Evolutionary conservation across 1,140 invertebrate genomes (phyloP), one percentile per base, ranked within the genome.

Genomic region (Lasioglossum baleicum): DNA sequence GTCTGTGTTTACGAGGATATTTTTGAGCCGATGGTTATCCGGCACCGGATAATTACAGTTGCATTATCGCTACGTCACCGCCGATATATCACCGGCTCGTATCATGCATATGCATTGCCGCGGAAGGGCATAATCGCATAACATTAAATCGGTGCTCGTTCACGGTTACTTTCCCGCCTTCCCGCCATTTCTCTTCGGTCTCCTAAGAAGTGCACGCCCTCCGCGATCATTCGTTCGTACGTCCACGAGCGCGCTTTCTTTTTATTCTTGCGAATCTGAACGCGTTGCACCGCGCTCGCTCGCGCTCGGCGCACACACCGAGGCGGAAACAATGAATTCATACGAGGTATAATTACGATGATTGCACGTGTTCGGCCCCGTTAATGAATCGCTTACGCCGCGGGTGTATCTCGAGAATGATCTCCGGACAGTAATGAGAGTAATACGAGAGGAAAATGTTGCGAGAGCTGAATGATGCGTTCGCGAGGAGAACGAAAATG

Each of bases 1-100:
- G 70, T 40, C 75, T 68, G 68, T 86, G 70, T 84, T 89, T 89
- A 83, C 86, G 65, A 76, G 40, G 1, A 10, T 48, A 53, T 42
- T 70, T 61, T 65, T 60, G 69, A 64, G 26, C n/a, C 40, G 13
- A 7, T 7, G 4, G n/a, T 42, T 42, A 53, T 48, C 66, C 13
- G 17, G 22, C 31, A 64, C 76, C 70, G 84, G 82, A 88, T 91
- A 92, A 92, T 92, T 92, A 90, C 80, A 88, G 88, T 83, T 78
- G 87, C 87, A 89, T 90, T 90, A 91, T 92, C 90, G 90, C 90
- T 89, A 89, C 88, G 89, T 92, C 90, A 89, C 80, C 81, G 74
- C 88, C 85, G 87, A 91, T 92, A 90, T 85, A 91, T 92, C 90
- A 90, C 67, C 56, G 15, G 53, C 61, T 15, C 7, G 53, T 84